Evolutionary conservation across 2,888 invertebrate genomes (phyloP).

Genomic region (Tridacna gigas): DNA sequence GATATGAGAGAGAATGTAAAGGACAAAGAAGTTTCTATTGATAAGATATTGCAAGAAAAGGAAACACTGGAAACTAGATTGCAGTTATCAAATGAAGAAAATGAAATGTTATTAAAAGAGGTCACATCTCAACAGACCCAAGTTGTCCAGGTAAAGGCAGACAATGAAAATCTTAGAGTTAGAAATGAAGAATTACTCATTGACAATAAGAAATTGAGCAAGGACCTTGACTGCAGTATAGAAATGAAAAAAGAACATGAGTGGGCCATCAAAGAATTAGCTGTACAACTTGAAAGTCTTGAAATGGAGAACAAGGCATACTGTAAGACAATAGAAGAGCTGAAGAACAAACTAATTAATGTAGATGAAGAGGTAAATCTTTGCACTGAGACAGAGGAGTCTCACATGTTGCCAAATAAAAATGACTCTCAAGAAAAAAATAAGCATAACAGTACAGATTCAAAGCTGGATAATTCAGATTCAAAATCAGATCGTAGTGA

Average conservation of each 20-base stretch:
- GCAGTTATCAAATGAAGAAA: not conserved
- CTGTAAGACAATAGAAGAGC: slow-evolving; percentile 16
- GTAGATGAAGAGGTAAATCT: not conserved
- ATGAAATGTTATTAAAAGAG: not conserved
- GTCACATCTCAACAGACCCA: not conserved
- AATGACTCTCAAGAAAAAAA: slow-evolving; percentile 29
- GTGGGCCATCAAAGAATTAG: slow-evolving; percentile 57
- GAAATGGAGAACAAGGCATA: slow-evolving; percentile 38
- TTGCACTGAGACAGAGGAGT: not conserved
- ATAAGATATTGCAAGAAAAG: slow-evolving; percentile 1
- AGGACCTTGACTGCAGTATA: slow-evolving; percentile 38
- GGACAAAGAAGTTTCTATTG: not conserved
- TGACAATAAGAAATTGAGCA: slow-evolving; percentile 48
- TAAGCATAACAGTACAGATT: slow-evolving; percentile 21
- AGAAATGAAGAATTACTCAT: slow-evolving; percentile 46
- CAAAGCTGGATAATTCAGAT: slow-evolving; percentile 32
- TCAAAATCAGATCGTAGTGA: slow-evolving; percentile 47
- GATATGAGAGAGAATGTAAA: not conserved
- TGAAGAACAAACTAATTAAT: slow-evolving; percentile 12
- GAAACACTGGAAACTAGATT: not conserved
- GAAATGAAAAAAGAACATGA: slow-evolving; percentile 61
- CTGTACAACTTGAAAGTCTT: slow-evolving; percentile 46
- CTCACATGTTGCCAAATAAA: slow-evolving; percentile 13
- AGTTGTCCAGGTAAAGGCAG: slow-evolving; percentile 1
- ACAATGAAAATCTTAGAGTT: slow-evolving; percentile 33